Percentiles rank a stretch among this genome's conserved stretches.
These are phyloP conservation scores for Apamea sordens DNA, from an alignment of 2,888 invertebrate genomes.

Conservation along the genomic window DNA sequence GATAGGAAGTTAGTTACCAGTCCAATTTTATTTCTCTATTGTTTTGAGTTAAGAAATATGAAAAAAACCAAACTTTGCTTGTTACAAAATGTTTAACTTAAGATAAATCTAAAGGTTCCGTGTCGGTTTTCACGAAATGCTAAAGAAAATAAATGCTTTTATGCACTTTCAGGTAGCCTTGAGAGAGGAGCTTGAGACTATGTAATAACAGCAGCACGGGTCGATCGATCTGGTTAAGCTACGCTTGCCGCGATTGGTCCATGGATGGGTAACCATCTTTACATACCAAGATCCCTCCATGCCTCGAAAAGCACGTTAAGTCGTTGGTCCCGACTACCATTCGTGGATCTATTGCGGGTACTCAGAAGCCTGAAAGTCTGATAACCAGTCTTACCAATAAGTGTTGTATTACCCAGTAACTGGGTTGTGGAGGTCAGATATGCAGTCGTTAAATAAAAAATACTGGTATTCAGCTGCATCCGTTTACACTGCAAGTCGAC, in stretches of 20 bases:
- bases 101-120: slow-evolving; percentile 29
- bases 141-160: not conserved
- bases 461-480: not conserved
- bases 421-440: too few relatives aligned
- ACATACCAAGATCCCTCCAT: too few relatives aligned
- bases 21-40: not conserved
- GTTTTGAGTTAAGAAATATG: not conserved
- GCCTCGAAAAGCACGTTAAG: too few relatives aligned
- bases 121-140: slow-evolving; percentile 1
- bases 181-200: too few relatives aligned
- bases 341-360: not conserved
- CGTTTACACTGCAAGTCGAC: not conserved
- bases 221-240: too few relatives aligned
- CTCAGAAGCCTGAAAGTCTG: not conserved
- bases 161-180: slow-evolving; percentile 10
- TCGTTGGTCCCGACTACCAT: not conserved
- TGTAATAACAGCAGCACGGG: not conserved
- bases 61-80: not conserved
- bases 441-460: too few relatives aligned
- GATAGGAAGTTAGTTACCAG: not conserved
- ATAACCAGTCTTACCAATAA: not conserved
- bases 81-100: not conserved
- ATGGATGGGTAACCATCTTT: too few relatives aligned
- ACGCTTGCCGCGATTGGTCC: too few relatives aligned
- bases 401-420: too few relatives aligned